Base-by-base conservation (phyloP, 2,888 invertebrate species). In the Camptogramma bilineatum region DNA sequence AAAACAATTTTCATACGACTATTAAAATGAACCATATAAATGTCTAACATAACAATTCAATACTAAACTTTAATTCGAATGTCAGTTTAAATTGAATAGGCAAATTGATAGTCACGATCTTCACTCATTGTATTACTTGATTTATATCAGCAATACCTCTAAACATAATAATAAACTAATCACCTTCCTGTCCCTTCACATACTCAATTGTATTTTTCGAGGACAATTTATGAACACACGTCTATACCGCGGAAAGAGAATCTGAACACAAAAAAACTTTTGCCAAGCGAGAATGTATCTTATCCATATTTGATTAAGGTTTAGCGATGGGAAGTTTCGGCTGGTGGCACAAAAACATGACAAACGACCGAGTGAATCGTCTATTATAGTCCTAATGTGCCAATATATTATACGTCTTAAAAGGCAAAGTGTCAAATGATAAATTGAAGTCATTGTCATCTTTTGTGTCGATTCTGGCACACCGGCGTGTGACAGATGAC, bases 351-450 rank as follows among this genome's bases (percentile, higher is more conserved):
- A 84, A 85, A 86, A 88, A 86, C 85, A 84, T 90, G 90, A 90
- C 86, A 86, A 86, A 91, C 84, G 88, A 83, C 78, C 78, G 73
- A 78, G 81, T 81, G 82, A 86, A 83, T 83, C 84, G 87, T 86
- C 90, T 89, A 89, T 91, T 90, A 88, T 90, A 80, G 67, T 83
- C 84, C 83, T 91, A 91, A 91, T 91, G 88, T 85, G 81, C 87
- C 86, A 86, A 91, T 91, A 91, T 88, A 90, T 90, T 88, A 90
- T 87, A 78, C 80, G 84, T 82, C 83, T 82, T 82, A 81, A 85
- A 86, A 89, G 86, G 85, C 82, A 84, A 85, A 81, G 83, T 82
- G 81, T 82, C 79, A 77, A 72, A 73, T 81, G 80, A 90, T 90
- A 90, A 90, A 91, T 90, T 84, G 88, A 79, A 76, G 65, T 68